Percentiles rank a stretch among this genome's conserved stretches.
These are phyloP conservation scores for Sander lucioperca DNA, from an alignment of 2,113 vertebrate genomes.

Conservation along the genomic window DNA sequence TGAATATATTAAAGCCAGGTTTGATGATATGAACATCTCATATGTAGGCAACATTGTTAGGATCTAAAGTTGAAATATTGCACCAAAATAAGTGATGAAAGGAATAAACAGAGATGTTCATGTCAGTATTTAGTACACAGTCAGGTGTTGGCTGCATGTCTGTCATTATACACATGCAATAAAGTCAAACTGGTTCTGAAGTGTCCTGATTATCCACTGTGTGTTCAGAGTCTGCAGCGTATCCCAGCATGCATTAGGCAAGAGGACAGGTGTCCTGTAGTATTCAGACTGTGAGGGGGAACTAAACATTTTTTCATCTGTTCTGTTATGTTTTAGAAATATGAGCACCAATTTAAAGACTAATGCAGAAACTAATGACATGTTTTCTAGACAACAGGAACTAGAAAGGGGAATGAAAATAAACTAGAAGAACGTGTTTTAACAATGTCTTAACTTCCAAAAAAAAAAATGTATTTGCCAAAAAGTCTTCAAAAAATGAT, in stretches of 20 bases:
- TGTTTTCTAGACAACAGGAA: no score
- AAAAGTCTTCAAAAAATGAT: no score
- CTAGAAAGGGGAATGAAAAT: no score
- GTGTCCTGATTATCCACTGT: not conserved
- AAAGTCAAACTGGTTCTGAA: conserved; percentile 9
- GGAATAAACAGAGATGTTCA: not conserved
- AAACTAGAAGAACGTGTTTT: no score
- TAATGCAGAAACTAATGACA: no score
- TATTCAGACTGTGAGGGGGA: no score
- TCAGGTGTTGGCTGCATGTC: not conserved
- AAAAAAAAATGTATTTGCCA: no score
- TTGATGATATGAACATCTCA: not conserved
- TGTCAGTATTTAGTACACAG: not conserved
- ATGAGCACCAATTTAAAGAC: no score
- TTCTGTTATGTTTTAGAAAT: no score
- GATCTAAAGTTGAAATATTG: not conserved
- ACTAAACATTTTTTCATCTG: no score
- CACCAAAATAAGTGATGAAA: conserved; percentile 1
- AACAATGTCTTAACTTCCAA: no score
- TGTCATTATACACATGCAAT: conserved; percentile 22
- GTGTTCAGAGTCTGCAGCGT: not conserved
- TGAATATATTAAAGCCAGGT: not conserved
- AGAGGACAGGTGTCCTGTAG: not conserved
- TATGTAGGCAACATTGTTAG: not conserved
- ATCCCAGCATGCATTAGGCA: not conserved